phyloP scores from a whole-genome alignment of 1,140 invertebrate genomes.

The Drosophila melanica region DNA sequence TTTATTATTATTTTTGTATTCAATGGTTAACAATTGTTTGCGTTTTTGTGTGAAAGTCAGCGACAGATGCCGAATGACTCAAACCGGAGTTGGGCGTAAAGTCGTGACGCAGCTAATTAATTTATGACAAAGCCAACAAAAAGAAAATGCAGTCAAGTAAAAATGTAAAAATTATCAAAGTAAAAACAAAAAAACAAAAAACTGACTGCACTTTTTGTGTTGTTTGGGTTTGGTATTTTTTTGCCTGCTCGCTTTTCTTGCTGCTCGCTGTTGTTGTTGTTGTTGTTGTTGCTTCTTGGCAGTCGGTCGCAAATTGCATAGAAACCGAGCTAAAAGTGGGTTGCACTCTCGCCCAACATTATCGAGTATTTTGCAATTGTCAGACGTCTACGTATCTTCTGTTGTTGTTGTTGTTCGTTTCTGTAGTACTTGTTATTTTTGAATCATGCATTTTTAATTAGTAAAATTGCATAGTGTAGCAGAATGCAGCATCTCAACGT shows the following conservation, averaged over 20 bases:
- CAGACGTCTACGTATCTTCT: constrained; percentile 48
- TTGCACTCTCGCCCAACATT: constrained; percentile 77
- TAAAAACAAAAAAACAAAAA: constrained; percentile 8
- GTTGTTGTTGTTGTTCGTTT: constrained; percentile 2
- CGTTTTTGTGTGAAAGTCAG: constrained; percentile 65
- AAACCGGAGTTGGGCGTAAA: constrained; percentile 47
- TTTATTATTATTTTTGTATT: constrained; percentile 8
- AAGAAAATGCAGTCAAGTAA: constrained; percentile 58
- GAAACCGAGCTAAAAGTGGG: constrained; percentile 70
- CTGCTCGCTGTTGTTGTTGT: constrained; percentile 10
- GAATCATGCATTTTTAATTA: constrained; percentile 82
- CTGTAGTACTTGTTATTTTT: constrained; percentile 57
- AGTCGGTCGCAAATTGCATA: constrained; percentile 69
- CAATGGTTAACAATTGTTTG: constrained; percentile 47
- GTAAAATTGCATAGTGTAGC: constrained; percentile 68
- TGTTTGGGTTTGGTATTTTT: constrained; percentile 39
- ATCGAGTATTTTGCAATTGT: constrained; percentile 60
- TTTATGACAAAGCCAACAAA: constrained; percentile 67
- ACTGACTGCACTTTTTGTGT: constrained; percentile 48
- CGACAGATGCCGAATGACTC: constrained; percentile 36
- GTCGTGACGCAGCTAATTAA: constrained; percentile 79
- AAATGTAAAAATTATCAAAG: constrained; percentile 53
- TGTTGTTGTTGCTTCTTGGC: constrained; percentile 62
- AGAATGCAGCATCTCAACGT: constrained; percentile 53
- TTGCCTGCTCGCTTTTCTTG: constrained; percentile 15